Evolutionary conservation across 2,888 invertebrate genomes (phyloP), one percentile per base, ranked within the genome.

Genomic region (Cantharis nigra): DNA sequence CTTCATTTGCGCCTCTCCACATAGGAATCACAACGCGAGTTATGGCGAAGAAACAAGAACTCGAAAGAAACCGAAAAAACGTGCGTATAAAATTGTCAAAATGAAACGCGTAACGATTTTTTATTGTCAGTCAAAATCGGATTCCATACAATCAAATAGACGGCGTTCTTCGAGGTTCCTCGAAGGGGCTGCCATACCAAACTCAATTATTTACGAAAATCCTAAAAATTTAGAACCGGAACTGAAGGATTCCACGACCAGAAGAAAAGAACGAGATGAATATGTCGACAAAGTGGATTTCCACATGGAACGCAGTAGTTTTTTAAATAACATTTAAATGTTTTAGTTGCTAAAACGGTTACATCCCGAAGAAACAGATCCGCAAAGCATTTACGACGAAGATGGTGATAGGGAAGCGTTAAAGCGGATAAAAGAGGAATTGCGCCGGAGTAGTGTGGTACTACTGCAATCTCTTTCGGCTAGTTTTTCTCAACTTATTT

Each of bases 1-100:
- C 74, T 30, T 69, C 69, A 4, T 10, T 65, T 10, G 62, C 63
- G n/a, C 71, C 74, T 13, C 30, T 79, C n/a, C 33, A 76, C 69
- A 18, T 79, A 64, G 77, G 79, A 28, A 80, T 81, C 23, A 81
- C 81, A 11, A 81, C 81, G n/a, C 75, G 81, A 64, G 78, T 81
- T 16, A 62, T 80, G 75, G 81, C 79, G n/a, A 76, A 67, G 65
- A 80, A 74, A 63, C 71, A 78, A 18, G 49, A 49, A 49, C 49
- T n/a, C n/a, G n/a, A 49, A n/a, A 49, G 3, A n/a, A 49, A n/a
- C 2, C 49, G 49, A 26, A 26, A 4, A 14, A 69, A 69, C 14
- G 14, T 69, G 26, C 14, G 14, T 23, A 26, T 69, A 14, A 49
- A 65, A 13, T 7, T 1, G 11, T 26, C 5, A 33, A 67, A 49